Evolutionary conservation across 2,888 invertebrate genomes (phyloP).

Genomic region (Tipula lateralis): DNA sequence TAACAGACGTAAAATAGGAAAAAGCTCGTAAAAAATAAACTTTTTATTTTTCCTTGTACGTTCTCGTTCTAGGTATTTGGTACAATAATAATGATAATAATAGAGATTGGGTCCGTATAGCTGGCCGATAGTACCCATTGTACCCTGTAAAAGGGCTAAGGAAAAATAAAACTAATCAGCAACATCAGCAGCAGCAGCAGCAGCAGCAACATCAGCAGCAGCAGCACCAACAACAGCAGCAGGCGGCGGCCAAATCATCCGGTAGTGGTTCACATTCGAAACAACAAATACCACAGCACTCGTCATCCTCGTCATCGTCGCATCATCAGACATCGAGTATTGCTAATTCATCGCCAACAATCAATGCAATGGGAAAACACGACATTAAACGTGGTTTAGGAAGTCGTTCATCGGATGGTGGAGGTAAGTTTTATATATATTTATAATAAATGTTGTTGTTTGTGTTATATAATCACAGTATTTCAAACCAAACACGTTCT

Average conservation of each 20-base stretch:
- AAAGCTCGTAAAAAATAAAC: background rate
- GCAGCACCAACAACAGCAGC: slow-evolving; percentile 30
- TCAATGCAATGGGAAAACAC: slow-evolving; percentile 45
- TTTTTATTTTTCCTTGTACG: background rate
- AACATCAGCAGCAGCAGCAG: slow-evolving; percentile 24
- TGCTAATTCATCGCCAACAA: background rate
- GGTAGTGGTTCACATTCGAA: slow-evolving; percentile 4
- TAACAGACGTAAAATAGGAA: background rate
- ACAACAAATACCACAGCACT: background rate
- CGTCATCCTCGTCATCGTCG: background rate
- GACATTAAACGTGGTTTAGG: slow-evolving; percentile 48
- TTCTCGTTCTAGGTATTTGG: slow-evolving; percentile 46
- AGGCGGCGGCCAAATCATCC: background rate
- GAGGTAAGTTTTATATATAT: slow-evolving; percentile 35
- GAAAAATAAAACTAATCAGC: slow-evolving; percentile 31
- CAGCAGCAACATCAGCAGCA: slow-evolving; percentile 42
- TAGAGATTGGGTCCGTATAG: slow-evolving; percentile 49
- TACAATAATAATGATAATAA: slow-evolving; percentile 49
- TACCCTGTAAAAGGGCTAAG: slow-evolving; percentile 50
- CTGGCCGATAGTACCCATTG: slow-evolving; percentile 51
- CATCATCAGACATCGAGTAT: background rate
- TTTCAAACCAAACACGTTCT: background rate
- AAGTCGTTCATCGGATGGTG: slow-evolving; percentile 36
- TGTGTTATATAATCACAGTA: slow-evolving; percentile 61
- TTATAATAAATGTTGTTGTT: slow-evolving; percentile 40